Percentiles rank a stretch among this genome's conserved stretches.
Evolutionary conservation across 35 echinoderm and acorn worm species (phyloP).

Genomic region (Anneissia japonica): DNA sequence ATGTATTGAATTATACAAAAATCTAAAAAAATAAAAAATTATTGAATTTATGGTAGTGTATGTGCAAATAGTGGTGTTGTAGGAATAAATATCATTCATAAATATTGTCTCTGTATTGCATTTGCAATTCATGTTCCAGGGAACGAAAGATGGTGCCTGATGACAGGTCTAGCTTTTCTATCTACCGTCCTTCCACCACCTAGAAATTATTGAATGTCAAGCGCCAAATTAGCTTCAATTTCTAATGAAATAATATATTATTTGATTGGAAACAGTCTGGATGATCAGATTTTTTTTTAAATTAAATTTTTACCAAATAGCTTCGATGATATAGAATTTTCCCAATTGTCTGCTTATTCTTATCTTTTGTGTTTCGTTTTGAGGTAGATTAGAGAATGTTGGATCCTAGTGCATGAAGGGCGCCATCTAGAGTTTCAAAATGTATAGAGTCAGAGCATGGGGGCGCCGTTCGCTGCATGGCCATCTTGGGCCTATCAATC

Average conservation of each 20-base stretch:
- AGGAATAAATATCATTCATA: background rate
- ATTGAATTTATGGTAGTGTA: background rate
- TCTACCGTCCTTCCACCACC: background rate
- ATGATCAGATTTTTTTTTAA: background rate
- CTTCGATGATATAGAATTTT: background rate
- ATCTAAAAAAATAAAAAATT: too few species aligned
- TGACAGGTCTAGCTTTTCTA: background rate
- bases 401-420: constrained; percentile 1
- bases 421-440: background rate
- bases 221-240: background rate
- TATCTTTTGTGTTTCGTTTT: background rate
- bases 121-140: background rate
- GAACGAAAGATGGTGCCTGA: background rate
- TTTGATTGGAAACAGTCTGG: background rate
- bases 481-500: background rate
- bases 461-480: background rate
- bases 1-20: background rate
- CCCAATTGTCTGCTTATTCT: background rate
- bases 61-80: background rate
- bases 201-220: background rate
- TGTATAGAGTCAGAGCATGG: background rate
- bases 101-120: background rate
- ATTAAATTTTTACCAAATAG: background rate
- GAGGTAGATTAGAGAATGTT: background rate
- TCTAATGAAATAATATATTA: background rate